phyloP scores from a whole-genome alignment of 2,797 vertebrate species.

The Coccyzus lansbergi region DNA sequence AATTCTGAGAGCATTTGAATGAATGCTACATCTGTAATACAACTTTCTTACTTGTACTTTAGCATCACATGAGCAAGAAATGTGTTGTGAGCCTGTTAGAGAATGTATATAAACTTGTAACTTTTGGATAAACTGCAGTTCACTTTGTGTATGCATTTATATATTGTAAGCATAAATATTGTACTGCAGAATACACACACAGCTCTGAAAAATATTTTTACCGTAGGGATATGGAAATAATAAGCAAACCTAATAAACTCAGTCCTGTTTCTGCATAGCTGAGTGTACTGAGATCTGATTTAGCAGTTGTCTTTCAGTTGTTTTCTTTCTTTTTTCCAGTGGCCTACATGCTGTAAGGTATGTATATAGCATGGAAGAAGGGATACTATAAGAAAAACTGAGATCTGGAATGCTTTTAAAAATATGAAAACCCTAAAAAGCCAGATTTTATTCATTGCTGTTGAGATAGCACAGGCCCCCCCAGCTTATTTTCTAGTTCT shows the following conservation, averaged over 20 bases:
- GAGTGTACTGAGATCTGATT: background rate
- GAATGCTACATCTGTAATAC: fast-evolving
- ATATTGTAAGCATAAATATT: background rate
- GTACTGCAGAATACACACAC: background rate
- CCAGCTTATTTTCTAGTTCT: background rate
- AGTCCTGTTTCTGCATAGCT: background rate
- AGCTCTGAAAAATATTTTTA: background rate
- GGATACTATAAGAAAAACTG: background rate
- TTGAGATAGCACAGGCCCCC: background rate
- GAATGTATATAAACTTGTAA: background rate
- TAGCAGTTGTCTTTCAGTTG: background rate
- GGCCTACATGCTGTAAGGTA: background rate
- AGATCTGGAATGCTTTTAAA: background rate
- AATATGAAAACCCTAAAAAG: background rate
- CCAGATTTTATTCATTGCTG: background rate
- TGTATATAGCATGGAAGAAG: background rate
- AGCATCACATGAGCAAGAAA: background rate
- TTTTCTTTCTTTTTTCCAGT: background rate
- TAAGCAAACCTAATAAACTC: background rate
- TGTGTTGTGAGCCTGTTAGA: background rate
- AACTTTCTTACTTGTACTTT: background rate
- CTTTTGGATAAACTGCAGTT: background rate
- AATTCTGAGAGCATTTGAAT: background rate
- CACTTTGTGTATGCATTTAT: background rate
- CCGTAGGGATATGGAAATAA: background rate